phyloP scores from a whole-genome alignment of 53 echinoderm and acorn worm genomes.

The Zoroaster sp. region DNA sequence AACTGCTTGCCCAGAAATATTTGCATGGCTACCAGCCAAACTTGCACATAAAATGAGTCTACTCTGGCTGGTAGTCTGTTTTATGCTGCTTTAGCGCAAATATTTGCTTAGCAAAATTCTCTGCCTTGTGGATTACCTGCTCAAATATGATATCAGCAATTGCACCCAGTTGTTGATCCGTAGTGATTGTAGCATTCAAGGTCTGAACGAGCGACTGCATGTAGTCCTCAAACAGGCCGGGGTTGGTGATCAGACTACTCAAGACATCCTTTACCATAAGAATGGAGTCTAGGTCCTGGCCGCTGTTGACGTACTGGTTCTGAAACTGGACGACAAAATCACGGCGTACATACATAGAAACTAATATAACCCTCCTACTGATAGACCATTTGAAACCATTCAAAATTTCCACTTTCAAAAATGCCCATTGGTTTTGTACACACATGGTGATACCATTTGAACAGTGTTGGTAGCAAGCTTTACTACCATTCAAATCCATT shows the following conservation, averaged over 20 bases:
- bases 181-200: constrained; percentile 45
- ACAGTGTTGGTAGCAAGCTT: no score
- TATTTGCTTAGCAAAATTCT: not conserved
- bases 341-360: not conserved
- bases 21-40: no score
- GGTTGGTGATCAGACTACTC: constrained; percentile 66
- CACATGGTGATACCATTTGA: no score
- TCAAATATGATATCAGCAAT: constrained; percentile 82
- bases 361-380: no score
- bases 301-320: not conserved
- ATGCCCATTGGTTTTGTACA: no score
- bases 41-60: no score
- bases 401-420: no score
- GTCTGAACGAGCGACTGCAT: constrained; percentile 67
- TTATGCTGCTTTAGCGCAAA: not conserved
- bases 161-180: constrained; percentile 58
- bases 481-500: no score
- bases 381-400: no score
- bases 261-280: constrained; percentile 68
- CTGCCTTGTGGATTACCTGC: no score
- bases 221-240: constrained; percentile 67
- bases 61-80: no score
- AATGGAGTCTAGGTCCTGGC: constrained; percentile 33
- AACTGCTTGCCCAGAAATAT: no score
- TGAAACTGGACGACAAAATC: not conserved